phyloP scores from a whole-genome alignment of 2,113 vertebrate species.

The Gasterosteus nipponicus region DNA sequence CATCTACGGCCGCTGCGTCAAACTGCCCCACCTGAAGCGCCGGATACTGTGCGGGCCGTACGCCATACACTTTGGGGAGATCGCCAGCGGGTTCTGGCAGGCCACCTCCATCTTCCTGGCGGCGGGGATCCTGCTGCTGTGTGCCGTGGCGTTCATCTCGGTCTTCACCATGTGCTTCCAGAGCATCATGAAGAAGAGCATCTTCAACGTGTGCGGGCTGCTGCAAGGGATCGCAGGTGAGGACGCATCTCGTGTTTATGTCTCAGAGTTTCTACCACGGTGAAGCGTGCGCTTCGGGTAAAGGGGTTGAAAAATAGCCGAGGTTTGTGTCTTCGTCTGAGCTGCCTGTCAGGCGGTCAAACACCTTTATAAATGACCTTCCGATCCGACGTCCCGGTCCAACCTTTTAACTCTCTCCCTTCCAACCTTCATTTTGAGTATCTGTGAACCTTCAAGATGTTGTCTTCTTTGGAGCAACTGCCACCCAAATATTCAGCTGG shows the following conservation, averaged over 20 bases:
- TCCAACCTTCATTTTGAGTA: not conserved
- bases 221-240: conserved; percentile 98
- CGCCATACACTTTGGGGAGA: conserved; percentile 91
- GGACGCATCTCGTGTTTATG: not conserved
- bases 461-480: not conserved
- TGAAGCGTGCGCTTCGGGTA: not conserved
- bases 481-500: conserved; percentile 50
- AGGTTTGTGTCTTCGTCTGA: conserved; percentile 9
- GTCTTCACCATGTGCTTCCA: conserved; percentile 98
- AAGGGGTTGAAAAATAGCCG: not conserved
- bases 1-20: conserved; percentile 93
- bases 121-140: conserved; percentile 91
- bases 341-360: not conserved
- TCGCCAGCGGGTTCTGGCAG: conserved; percentile 99
- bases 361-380: not conserved
- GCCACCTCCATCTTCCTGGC: conserved; percentile 95
- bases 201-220: conserved; percentile 98
- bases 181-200: conserved; percentile 98
- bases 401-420: conserved; percentile 40
- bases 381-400: not conserved
- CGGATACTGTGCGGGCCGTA: conserved; percentile 93
- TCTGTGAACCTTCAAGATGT: no score
- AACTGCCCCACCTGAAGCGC: conserved; percentile 83
- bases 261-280: not conserved
- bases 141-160: conserved; percentile 91